phyloP scores from a whole-genome alignment of 2,113 vertebrate genomes.

The Neomonachus schauinslandi region DNA sequence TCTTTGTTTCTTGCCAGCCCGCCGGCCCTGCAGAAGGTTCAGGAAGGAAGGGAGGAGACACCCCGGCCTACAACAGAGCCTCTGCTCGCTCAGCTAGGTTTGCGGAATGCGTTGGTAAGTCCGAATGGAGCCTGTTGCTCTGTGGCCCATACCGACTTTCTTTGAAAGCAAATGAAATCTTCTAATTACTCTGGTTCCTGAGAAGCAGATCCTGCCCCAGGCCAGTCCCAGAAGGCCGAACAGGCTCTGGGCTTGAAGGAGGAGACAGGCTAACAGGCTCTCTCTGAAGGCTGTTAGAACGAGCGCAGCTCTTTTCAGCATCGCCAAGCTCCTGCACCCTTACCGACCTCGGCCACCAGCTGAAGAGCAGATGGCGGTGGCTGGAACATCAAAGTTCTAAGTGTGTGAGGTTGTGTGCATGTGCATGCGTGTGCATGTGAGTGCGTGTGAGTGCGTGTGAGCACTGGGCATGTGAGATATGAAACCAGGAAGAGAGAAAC shows the following conservation, averaged over 20 bases:
- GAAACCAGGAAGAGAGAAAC: background rate
- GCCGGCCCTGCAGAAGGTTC: background rate
- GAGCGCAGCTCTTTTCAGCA: background rate
- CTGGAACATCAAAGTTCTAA: background rate
- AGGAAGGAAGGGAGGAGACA: background rate
- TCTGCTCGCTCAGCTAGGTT: background rate
- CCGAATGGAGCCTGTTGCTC: too few species aligned
- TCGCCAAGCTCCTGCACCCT: background rate
- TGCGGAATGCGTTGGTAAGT: rapidly evolving
- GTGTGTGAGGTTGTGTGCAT: background rate
- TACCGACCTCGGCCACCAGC: background rate
- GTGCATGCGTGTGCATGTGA: background rate
- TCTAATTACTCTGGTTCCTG: background rate
- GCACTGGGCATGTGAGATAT: background rate
- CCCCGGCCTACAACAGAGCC: background rate
- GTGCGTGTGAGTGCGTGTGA: background rate
- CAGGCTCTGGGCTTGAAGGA: background rate
- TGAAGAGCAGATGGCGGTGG: background rate
- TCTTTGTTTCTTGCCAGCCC: background rate
- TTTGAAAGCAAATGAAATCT: background rate
- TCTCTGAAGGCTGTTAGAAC: rapidly evolving
- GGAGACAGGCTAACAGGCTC: too few species aligned
- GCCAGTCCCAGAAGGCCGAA: background rate
- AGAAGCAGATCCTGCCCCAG: background rate
- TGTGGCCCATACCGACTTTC: background rate